Percentiles rank a stretch among this genome's conserved stretches.
Evolutionary conservation across 2,888 invertebrate genomes (phyloP).

Genomic region (Helobdella robusta): DNA sequence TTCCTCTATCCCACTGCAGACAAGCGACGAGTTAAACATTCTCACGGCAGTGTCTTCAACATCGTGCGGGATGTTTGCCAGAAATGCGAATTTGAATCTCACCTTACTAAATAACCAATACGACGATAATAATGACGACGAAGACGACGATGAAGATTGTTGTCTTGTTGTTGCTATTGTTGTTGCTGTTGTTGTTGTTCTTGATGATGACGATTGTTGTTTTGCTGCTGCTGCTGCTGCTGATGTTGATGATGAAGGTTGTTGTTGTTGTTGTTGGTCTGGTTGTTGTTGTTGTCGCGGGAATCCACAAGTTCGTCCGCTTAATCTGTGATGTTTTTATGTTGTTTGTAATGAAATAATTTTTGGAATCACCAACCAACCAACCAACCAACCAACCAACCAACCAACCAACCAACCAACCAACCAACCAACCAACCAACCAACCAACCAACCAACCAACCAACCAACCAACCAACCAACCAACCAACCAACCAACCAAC

Average conservation of each 20-base stretch:
- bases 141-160: neutral
- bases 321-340: no score
- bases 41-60: constrained; percentile 71
- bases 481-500: no score
- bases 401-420: no score
- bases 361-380: no score
- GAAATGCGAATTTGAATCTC: constrained; percentile 67
- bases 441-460: no score
- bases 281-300: neutral
- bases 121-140: constrained; percentile 44
- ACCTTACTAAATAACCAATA: constrained; percentile 84
- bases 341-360: no score
- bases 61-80: constrained; percentile 67
- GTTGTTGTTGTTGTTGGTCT: neutral
- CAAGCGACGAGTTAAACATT: constrained; percentile 77
- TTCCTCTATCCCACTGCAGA: constrained; percentile 57
- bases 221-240: neutral
- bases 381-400: no score
- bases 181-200: neutral
- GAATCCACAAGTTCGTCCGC: constrained; percentile 25
- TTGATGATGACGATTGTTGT: neutral
- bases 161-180: neutral
- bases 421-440: no score
- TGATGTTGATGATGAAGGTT: constrained; percentile 6
- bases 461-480: no score